Evolutionary conservation across 2,113 vertebrate genomes (phyloP), one percentile per base, ranked within the genome.

Genomic region (Macrotis lagotis): DNA sequence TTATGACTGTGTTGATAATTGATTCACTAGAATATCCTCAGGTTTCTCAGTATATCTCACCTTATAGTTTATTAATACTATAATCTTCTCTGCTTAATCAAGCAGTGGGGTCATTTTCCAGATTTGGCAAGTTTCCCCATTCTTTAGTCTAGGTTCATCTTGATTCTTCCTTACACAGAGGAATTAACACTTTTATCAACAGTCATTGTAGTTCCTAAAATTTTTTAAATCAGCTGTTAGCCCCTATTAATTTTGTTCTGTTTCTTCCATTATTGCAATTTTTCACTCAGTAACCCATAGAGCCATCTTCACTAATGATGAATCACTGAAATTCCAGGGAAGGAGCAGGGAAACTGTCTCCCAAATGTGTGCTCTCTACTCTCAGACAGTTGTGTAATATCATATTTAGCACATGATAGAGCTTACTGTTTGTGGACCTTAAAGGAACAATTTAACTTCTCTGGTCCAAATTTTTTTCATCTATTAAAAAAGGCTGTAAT

Each of bases 11-110:
- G 92, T 37, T 91, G 95, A 91, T 97, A 96, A 96, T 92, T 95
- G 95, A 96, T 96, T 97, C 96, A 96, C 96, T 96, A 92, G 95
- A 94, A 93, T 96, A 95, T 95, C 93, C 94, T 95, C 6, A 0
- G 48, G 49, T 95, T 90, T 96, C 96, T 97, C 55, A 95, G 83
- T 95, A 83, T 91, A 95, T 96, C 95, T 94, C 92, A 91, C 92
- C 94, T 83, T 93, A 93, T 55, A 95, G 53, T 66, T 95, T 94
- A 96, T 92, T 96, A 93, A 8, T 0, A 88, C 59, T 9, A n/a
- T 48, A 96, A 94, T 92, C 90, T 88, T 66, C 88, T 94, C 92
- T 94, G 25, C 1, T 91, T n/a, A 94, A 94, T 94, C 89, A 93
- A 95, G 94, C 55, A 74, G 93, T 44, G 49, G 55, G 55, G 49